phyloP scores from a whole-genome alignment of 2,888 invertebrate genomes.

The Peribatodes rhomboidaria region DNA sequence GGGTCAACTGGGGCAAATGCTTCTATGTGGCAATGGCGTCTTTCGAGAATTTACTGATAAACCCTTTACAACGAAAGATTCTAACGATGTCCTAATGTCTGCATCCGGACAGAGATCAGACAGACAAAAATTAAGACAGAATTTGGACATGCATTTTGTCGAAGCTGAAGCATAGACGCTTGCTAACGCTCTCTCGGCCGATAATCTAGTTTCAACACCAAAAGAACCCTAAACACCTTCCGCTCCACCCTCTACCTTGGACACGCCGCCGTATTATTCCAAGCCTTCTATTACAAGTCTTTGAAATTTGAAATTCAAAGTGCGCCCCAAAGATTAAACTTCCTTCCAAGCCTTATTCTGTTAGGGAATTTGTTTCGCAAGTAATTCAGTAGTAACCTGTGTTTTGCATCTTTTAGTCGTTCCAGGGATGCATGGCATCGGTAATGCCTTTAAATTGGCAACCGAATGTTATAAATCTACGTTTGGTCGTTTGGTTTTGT shows the following conservation, averaged over 20 bases:
- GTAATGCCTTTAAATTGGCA: constrained; percentile 39
- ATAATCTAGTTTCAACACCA: no score
- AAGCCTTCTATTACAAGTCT: constrained; percentile 48
- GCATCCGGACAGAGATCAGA: no score
- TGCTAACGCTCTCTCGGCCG: no score
- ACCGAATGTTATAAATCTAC: constrained; percentile 32
- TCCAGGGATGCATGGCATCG: constrained; percentile 38
- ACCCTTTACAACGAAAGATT: no score
- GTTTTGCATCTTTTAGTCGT: constrained; percentile 48
- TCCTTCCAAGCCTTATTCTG: constrained; percentile 38
- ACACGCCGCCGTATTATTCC: constrained; percentile 22
- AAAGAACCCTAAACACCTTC: neutral
- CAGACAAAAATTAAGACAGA: no score
- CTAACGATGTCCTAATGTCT: no score
- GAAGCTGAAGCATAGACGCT: no score
- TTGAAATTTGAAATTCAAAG: constrained; percentile 49
- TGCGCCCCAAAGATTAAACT: constrained; percentile 47
- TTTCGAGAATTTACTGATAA: no score
- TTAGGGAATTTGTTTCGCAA: constrained; percentile 42
- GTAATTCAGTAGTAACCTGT: constrained; percentile 44
- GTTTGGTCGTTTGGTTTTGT: constrained; percentile 17
- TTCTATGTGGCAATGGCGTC: no score
- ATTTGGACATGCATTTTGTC: no score
- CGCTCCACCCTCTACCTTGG: constrained; percentile 16
- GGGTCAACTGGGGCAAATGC: no score